A percentile compares a stretch with the other conserved stretches of the same genome.
Conservation (phyloP, 2,113 vertebrate species). For the Neogobius melanostomus region DNA sequence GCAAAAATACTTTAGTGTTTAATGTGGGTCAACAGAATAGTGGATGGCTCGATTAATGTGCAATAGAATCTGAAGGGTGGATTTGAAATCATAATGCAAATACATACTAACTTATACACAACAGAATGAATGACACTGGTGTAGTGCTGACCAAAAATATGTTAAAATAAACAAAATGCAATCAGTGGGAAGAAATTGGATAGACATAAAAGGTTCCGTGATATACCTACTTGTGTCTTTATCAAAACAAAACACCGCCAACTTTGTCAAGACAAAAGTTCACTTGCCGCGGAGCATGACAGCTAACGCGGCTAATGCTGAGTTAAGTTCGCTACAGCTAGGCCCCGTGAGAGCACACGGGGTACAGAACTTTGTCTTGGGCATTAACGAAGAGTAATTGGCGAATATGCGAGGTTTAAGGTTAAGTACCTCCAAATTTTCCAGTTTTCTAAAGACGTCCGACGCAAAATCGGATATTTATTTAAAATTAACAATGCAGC, state of each 20-base stretch:
- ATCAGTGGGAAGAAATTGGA: not conserved
- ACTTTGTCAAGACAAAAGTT: constrained; percentile 13
- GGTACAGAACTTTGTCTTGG: not conserved
- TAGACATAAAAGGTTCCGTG: not conserved
- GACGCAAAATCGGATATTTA: constrained; percentile 7
- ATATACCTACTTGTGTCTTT: not conserved
- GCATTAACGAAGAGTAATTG: not conserved
- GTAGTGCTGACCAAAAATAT: not conserved
- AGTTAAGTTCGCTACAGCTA: constrained; percentile 37
- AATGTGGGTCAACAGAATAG: not conserved
- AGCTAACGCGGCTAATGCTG: constrained; percentile 29
- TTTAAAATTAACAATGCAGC: constrained; percentile 57
- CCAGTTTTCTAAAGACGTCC: not conserved
- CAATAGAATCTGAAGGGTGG: not conserved
- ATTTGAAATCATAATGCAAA: not conserved
- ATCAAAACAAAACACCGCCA: not conserved
- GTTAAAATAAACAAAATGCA: not conserved
- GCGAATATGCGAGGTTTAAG: no score
- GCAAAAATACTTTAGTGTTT: no score
- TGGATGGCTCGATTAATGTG: not conserved
- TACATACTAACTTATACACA: not conserved
- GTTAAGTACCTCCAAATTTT: not conserved
- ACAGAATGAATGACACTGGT: not conserved
- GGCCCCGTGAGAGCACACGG: constrained; percentile 41
- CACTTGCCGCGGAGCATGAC: constrained; percentile 9